These are phyloP conservation scores for Elachura formosa DNA, from an alignment of 2,113 vertebrate species.

Conservation along the genomic window DNA sequence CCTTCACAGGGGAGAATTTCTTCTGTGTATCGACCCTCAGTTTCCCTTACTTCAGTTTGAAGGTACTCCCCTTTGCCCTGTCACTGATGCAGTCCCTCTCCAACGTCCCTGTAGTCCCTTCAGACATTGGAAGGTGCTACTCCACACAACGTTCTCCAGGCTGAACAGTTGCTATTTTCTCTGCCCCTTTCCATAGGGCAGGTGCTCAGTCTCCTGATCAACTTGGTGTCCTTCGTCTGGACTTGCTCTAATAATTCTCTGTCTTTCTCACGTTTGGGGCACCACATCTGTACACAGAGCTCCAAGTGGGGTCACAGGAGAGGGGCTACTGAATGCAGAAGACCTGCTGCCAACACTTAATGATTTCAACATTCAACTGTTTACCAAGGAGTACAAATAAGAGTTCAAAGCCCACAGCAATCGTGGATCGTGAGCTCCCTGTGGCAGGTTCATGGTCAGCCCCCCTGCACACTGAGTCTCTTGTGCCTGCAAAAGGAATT, in stretches of 20 bases:
- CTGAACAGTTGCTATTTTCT: not conserved
- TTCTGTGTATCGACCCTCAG: not conserved
- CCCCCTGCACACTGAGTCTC: not conserved
- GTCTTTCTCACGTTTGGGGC: not conserved
- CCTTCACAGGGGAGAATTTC: not conserved
- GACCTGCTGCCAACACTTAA: not conserved
- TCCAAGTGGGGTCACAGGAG: not conserved
- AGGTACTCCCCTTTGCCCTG: not conserved
- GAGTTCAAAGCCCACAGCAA: not conserved
- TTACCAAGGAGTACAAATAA: not conserved
- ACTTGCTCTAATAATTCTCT: accelerated
- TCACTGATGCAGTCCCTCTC: too few species aligned
- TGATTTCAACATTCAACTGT: not conserved
- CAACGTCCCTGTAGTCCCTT: not conserved
- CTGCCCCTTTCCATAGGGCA: not conserved
- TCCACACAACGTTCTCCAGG: not conserved
- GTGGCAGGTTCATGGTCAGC: not conserved
- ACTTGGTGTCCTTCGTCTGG: not conserved
- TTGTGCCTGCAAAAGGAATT: not conserved
- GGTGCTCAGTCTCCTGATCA: not conserved
- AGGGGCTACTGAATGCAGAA: not conserved
- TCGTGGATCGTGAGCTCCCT: accelerated
- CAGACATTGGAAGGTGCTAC: not conserved
- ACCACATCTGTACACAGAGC: not conserved
- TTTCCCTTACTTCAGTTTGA: not conserved